phyloP scores from a whole-genome alignment of 2,797 vertebrate species.

The Sebastes aleutianus region DNA sequence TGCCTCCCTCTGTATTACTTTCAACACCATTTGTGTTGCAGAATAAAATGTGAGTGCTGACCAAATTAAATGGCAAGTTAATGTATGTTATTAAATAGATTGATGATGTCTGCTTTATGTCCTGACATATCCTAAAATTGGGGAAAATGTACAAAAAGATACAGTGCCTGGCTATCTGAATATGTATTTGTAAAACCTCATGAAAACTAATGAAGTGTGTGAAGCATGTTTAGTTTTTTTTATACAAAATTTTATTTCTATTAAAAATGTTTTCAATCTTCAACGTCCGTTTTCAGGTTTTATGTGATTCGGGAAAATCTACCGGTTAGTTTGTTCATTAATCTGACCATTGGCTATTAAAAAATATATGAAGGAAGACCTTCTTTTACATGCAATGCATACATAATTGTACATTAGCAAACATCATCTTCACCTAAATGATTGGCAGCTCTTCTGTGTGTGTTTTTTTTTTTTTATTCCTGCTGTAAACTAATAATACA shows the following conservation, averaged over 20 bases:
- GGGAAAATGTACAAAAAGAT: slow-evolving; percentile 83
- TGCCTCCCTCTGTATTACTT: slow-evolving; percentile 74
- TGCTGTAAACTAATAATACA: slow-evolving; percentile 32
- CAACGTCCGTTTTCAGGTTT: slow-evolving; percentile 9
- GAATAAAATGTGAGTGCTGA: slow-evolving; percentile 93
- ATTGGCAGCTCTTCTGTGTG: slow-evolving; percentile 22
- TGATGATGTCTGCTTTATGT: slow-evolving; percentile 92
- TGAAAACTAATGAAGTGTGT: slow-evolving; percentile 88
- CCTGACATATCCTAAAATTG: slow-evolving; percentile 87
- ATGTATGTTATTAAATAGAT: slow-evolving; percentile 93
- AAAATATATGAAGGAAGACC: background rate
- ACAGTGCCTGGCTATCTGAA: slow-evolving; percentile 97
- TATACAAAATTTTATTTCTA: slow-evolving; percentile 96
- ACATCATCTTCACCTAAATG: background rate
- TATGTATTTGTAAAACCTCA: slow-evolving; percentile 90
- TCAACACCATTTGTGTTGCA: slow-evolving; percentile 85
- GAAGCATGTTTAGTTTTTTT: slow-evolving; percentile 96
- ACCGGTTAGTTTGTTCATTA: background rate
- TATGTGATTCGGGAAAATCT: background rate
- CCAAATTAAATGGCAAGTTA: slow-evolving; percentile 93
- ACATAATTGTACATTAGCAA: background rate
- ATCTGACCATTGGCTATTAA: background rate
- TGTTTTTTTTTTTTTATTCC: slow-evolving; percentile 15
- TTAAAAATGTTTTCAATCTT: slow-evolving; percentile 95
- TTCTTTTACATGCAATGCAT: background rate